Conservation (phyloP, 2,113 vertebrate genomes). For the Anhinga rufa region DNA sequence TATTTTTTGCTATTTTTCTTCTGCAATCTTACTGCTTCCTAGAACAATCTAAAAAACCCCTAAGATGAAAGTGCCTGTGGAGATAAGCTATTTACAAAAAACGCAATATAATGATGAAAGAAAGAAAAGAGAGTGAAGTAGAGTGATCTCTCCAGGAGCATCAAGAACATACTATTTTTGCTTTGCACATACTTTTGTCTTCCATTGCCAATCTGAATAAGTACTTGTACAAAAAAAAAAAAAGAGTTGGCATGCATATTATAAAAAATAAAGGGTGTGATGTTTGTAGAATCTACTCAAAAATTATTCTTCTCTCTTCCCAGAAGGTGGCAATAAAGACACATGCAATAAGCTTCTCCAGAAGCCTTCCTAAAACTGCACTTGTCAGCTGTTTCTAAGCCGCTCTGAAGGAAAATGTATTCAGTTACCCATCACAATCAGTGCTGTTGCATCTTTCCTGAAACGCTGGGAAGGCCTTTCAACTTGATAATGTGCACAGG, state of each 20-base stretch:
- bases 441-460: background rate
- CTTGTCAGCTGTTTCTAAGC: background rate
- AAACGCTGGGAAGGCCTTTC: background rate
- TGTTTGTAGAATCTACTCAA: background rate
- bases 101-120: background rate
- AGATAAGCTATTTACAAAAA: background rate
- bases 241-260: fast-evolving
- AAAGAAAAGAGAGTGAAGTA: background rate
- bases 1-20: background rate
- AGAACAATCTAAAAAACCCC: background rate
- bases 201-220: background rate
- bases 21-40: background rate
- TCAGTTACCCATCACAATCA: background rate
- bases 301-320: background rate
- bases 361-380: background rate
- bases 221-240: background rate
- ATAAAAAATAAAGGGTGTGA: background rate
- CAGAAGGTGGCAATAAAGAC: constrained; percentile 79
- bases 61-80: background rate
- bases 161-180: background rate
- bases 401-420: constrained; percentile 7
- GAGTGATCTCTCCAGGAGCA: background rate
- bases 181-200: background rate
- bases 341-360: background rate
- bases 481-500: background rate